These are phyloP conservation scores for Ceratina australensis DNA, from an alignment of 1,140 invertebrate genomes.

Conservation along the genomic window DNA sequence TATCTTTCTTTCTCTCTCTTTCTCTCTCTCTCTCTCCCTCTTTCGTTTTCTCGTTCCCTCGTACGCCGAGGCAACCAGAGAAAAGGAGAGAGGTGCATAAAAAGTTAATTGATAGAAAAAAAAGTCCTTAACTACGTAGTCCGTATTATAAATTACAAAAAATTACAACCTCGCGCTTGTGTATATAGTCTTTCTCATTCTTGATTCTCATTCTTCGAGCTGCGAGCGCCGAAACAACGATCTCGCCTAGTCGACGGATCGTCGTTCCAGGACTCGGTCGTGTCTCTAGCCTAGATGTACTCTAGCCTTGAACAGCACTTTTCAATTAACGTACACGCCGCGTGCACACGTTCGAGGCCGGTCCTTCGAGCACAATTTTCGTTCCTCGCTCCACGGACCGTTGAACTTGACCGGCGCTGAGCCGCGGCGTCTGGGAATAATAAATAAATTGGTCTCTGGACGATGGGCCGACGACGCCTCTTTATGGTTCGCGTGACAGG, in stretches of 20 bases:
- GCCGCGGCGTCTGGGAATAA: constrained; percentile 29
- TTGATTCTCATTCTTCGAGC: constrained; percentile 32
- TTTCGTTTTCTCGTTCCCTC: constrained; percentile 60
- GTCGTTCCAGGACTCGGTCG: constrained; percentile 67
- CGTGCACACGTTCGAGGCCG: constrained; percentile 6
- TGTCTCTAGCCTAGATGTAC: constrained; percentile 44
- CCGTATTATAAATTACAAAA: constrained; percentile 69
- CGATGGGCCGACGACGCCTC: constrained; percentile 40
- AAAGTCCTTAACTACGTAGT: constrained; percentile 48
- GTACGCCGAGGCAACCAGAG: constrained; percentile 34
- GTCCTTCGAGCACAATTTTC: constrained; percentile 9
- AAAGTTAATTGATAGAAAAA: constrained; percentile 47
- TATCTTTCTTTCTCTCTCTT: background rate
- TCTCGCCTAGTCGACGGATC: constrained; percentile 62
- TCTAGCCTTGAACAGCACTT: constrained; percentile 3
- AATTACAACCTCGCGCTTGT: constrained; percentile 62
- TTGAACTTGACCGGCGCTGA: constrained; percentile 24
- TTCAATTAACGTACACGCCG: background rate
- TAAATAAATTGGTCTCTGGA: constrained; percentile 50
- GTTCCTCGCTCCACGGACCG: constrained; percentile 4
- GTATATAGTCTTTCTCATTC: background rate
- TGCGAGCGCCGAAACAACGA: constrained; percentile 67
- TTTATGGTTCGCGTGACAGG: background rate
- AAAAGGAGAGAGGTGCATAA: background rate
- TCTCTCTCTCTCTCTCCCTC: too few species aligned